phyloP scores from a whole-genome alignment of 2,797 vertebrate species.

The Hirundo rustica region DNA sequence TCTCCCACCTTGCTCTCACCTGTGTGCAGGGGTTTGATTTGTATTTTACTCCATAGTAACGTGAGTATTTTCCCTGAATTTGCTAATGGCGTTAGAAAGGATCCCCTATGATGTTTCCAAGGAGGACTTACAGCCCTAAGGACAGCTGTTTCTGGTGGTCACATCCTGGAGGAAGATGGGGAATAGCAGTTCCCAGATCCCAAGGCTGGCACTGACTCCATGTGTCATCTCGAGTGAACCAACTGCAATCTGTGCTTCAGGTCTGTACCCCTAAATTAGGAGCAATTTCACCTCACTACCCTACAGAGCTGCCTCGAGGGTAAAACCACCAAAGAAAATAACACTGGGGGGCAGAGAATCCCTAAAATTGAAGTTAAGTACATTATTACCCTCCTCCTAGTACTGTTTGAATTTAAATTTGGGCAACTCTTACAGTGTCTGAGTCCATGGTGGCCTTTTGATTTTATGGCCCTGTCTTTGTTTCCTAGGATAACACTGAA shows the following conservation, averaged over 20 bases:
- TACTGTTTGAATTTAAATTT: rapidly evolving
- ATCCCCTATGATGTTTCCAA: not conserved
- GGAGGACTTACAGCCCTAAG: not conserved
- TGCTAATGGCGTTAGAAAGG: not conserved
- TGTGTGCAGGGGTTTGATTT: not conserved
- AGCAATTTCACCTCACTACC: not conserved
- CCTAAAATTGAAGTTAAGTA: not conserved
- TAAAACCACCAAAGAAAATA: not conserved
- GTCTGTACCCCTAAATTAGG: not conserved
- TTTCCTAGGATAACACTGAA: not conserved
- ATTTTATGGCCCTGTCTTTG: not conserved
- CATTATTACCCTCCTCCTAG: not conserved
- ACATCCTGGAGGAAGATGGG: not conserved
- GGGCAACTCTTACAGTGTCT: not conserved
- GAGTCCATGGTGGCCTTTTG: not conserved
- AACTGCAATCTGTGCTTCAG: not conserved
- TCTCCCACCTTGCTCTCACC: not conserved
- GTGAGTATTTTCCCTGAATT: not conserved
- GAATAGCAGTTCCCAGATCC: not conserved
- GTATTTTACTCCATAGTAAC: not conserved
- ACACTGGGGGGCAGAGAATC: not conserved
- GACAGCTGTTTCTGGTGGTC: not conserved
- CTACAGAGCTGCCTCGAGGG: not conserved
- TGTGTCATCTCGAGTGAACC: rapidly evolving
- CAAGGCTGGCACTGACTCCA: not conserved